Percentiles rank a stretch among this genome's conserved stretches.
Conservation (phyloP, 2,113 vertebrate species). For the Limanda limanda region DNA sequence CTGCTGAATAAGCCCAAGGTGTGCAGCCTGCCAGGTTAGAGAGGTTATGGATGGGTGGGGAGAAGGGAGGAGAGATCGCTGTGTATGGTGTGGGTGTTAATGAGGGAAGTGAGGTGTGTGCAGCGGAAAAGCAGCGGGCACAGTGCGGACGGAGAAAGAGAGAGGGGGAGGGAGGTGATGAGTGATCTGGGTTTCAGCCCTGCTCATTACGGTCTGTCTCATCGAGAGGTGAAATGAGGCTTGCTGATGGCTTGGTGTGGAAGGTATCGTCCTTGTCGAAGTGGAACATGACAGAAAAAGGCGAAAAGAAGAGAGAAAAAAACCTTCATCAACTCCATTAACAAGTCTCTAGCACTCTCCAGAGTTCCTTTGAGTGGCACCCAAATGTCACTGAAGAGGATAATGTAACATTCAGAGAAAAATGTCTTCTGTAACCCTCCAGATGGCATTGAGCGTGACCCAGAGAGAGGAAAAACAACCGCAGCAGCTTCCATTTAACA, state of each 20-base stretch:
- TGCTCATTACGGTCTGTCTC: conserved; percentile 86
- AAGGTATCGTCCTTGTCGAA: conserved; percentile 61
- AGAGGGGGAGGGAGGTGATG: conserved; percentile 76
- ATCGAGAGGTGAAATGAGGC: conserved; percentile 90
- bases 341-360: conserved; percentile 33
- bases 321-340: conserved; percentile 61
- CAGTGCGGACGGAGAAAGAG: neutral
- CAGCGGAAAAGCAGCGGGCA: conserved; percentile 25
- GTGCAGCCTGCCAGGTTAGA: conserved; percentile 87
- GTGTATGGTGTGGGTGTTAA: conserved; percentile 47
- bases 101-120: conserved; percentile 36
- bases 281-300: conserved; percentile 56
- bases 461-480: neutral
- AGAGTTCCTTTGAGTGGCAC: conserved; percentile 45
- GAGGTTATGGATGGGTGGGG: conserved; percentile 77
- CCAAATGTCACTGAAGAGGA: conserved; percentile 54
- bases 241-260: conserved; percentile 76
- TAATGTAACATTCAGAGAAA: conserved; percentile 48
- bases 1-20: conserved; percentile 97
- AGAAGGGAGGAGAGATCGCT: neutral
- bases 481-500: neutral
- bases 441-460: neutral
- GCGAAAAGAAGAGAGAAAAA: conserved; percentile 29
- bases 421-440: conserved; percentile 45
- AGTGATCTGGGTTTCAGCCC: conserved; percentile 69